phyloP scores from a whole-genome alignment of 2,113 vertebrate species.

The Aptenodytes patagonicus region DNA sequence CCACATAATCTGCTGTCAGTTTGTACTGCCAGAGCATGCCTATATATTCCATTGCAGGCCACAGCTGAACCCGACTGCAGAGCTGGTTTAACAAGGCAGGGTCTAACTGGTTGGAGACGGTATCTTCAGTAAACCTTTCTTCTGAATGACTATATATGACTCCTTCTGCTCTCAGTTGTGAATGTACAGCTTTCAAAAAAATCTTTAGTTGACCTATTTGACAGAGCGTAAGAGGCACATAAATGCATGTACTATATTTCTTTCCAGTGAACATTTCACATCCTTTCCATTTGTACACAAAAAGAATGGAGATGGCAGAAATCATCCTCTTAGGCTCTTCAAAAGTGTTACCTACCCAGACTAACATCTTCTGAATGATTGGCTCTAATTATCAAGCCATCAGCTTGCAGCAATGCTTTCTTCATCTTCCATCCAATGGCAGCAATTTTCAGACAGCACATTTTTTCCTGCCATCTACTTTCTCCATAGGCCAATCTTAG shows the following conservation, averaged over 20 bases:
- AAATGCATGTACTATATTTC: neutral
- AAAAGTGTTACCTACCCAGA: conserved; percentile 73
- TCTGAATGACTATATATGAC: conserved; percentile 51
- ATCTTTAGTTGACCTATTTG: conserved; percentile 75
- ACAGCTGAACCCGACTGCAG: conserved; percentile 81
- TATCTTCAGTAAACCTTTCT: conserved; percentile 40
- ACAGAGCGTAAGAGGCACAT: neutral
- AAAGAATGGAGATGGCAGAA: neutral
- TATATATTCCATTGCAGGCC: conserved; percentile 89
- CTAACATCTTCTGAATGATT: conserved; percentile 82
- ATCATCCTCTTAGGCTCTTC: neutral
- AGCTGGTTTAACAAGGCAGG: conserved; percentile 78
- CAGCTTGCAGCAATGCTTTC: conserved; percentile 82
- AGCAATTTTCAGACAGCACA: conserved; percentile 77
- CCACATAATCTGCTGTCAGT: conserved; percentile 80
- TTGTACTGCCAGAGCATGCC: conserved; percentile 87
- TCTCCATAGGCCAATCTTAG: conserved; percentile 63
- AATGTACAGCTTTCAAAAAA: conserved; percentile 78
- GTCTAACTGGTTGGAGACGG: conserved; percentile 7
- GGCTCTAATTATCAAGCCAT: conserved; percentile 83
- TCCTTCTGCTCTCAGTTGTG: conserved; percentile 78
- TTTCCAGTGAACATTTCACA: neutral
- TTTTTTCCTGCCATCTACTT: conserved; percentile 74
- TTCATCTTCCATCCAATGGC: conserved; percentile 80
- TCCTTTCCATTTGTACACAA: neutral